Evolutionary conservation across 2,113 vertebrate genomes (phyloP), one percentile per base, ranked within the genome.

Genomic region (Leptosomus discolor): DNA sequence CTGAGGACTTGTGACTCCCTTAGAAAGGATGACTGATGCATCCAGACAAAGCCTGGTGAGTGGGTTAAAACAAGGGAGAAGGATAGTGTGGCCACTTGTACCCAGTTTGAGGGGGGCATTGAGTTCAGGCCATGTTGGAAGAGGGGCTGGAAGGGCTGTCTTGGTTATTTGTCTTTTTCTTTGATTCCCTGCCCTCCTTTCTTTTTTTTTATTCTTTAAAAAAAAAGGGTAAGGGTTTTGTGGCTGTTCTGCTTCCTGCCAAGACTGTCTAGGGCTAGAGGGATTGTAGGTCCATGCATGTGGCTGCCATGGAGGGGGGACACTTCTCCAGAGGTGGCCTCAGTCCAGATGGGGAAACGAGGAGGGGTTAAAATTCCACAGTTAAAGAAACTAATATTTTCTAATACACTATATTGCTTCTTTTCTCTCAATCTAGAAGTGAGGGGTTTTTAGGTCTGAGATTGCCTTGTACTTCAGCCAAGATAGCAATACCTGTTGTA

Each of bases 381-480:
- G 32, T n/a, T 64, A 37, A 71, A 76, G 22, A 60, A 89, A 80
- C 1, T 9, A 45, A 1, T 65, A 11, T 80, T 69, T 77, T 30
- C 36, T 73, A 56, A 30, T 32, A 58, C 7, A 58, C 9, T 5
- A 15, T 4, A 2, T 43, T 68, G 9, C 48, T 91, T 9, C 32
- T 83, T 68, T 84, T 83, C 27, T 56, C 11, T 78, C 36, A 77
- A 0, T 13, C 54, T 84, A 18, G 54, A 92, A 95, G 20, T 30
- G 20, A 81, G 48, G 22, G 43, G 65, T 87, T 69, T 23, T 60
- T 74, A 51, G 64, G 61, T 85, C 64, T 91, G 73, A 69, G 39
- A 26, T 45, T 77, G 26, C 64, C 54, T 91, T 95, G 75, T 91
- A 58, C 51, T 93, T 92, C 26, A 80, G 73, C 91, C 77, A 84